These are phyloP conservation scores for Leucoraja erinaceus DNA, from an alignment of 2,113 vertebrate genomes.

Conservation along the genomic window DNA sequence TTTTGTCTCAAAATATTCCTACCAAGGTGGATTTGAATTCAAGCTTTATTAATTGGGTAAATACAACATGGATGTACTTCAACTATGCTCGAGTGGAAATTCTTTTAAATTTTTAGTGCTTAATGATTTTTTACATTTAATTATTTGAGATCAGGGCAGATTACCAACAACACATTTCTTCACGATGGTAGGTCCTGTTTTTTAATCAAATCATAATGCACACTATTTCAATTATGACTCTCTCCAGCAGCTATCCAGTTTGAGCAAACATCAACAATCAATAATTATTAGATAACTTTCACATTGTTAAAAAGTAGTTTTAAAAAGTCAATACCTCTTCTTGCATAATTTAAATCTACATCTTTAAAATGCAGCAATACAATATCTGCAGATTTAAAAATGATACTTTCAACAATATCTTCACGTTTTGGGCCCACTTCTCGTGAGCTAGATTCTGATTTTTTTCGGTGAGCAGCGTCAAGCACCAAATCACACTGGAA, in stretches of 20 bases:
- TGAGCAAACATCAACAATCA: not conserved
- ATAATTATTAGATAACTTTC: not conserved
- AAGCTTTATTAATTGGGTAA: not conserved
- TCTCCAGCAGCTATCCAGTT: not conserved
- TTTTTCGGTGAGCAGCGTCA: conserved; percentile 91
- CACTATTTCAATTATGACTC: not conserved
- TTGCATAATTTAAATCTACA: conserved; percentile 89
- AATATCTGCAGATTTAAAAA: conserved; percentile 93
- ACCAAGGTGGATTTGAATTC: not conserved
- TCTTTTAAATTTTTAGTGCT: not conserved
- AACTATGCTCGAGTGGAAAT: not conserved
- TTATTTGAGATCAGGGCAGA: not conserved
- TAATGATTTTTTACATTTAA: not conserved
- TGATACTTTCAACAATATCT: conserved; percentile 92
- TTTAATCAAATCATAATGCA: not conserved
- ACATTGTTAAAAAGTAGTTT: not conserved
- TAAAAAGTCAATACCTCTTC: conserved; percentile 69
- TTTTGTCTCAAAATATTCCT: too few species aligned
- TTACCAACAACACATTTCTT: not conserved
- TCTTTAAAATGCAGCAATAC: conserved; percentile 95
- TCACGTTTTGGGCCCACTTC: conserved; percentile 75
- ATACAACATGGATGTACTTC: not conserved
- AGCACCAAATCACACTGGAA: conserved; percentile 89
- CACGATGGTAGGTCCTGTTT: not conserved
- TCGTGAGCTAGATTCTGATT: conserved; percentile 63